Evolutionary conservation across 1,140 invertebrate genomes (phyloP).

Genomic region (Bilobella aurantiaca): DNA sequence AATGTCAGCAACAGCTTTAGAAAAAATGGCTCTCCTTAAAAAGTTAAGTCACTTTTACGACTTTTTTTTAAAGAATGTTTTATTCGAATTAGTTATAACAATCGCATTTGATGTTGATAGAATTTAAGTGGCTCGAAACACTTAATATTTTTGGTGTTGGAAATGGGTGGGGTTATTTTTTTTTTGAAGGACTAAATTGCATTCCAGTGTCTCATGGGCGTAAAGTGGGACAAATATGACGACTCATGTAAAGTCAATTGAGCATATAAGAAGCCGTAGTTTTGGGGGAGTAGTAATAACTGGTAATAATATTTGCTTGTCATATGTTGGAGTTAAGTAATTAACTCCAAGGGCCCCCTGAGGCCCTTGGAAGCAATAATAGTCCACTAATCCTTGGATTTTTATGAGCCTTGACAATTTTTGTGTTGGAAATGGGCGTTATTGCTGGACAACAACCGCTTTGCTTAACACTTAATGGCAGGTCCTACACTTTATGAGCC

Average conservation of each 20-base stretch:
- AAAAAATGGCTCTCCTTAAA: no score
- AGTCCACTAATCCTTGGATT: neutral
- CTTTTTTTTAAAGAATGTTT: no score
- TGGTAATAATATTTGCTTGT: neutral
- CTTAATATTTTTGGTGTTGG: no score
- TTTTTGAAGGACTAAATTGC: neutral
- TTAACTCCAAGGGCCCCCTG: neutral
- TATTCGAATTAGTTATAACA: no score
- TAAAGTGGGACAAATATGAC: neutral
- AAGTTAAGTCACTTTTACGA: no score
- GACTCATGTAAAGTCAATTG: slow-evolving; percentile 1
- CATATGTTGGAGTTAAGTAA: neutral
- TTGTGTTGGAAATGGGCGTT: slow-evolving; percentile 5
- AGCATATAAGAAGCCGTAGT: neutral
- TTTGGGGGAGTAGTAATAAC: neutral
- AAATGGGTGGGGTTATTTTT: neutral
- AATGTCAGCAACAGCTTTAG: no score
- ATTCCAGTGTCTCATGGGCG: neutral
- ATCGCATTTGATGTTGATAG: no score
- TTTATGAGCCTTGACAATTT: slow-evolving; percentile 9
- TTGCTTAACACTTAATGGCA: neutral
- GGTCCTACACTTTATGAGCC: neutral
- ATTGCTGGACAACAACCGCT: neutral
- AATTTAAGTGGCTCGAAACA: no score
- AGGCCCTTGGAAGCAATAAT: neutral